Base-by-base conservation (phyloP, 2,888 invertebrate genomes). In the Drosophila demipolita region DNA sequence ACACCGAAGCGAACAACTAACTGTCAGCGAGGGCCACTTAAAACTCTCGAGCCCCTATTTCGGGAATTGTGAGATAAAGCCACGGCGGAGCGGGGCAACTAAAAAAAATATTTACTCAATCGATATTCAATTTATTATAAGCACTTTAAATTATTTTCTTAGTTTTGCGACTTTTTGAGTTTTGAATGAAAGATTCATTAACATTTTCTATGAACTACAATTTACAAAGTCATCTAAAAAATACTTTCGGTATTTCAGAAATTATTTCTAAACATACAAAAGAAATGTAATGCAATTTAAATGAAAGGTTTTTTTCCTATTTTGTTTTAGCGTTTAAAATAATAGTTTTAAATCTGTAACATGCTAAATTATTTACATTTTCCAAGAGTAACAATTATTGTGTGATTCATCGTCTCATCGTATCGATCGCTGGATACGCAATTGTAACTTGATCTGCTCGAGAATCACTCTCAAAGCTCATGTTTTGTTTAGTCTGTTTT, bases 21-120 rank as follows among this genome's bases (percentile, higher is more conserved):
- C 60, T 33, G 33, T 52, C 42, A 55, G 32, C 65, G 58, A 73
- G 73, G 49, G 71, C 75, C 80, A 79, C 82, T 82, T 80, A 79
- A 82, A 75, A 75, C 57, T 50, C 78, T 65, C 55, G 49, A 73
- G 89, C 83, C 83, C 83, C 89, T 88, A 83, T 83, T 52, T 72
- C n/a, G 26, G 15, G 33, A 23, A 17, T 38, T 55, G 65, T 53
- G n/a, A 0, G 26, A 20, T 38, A 33, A 1, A 35, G 38, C 11
- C 11, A 11, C 17, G 40, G 32, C 23, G 29, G 29, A 54, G 57
- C 33, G 59, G 26, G 45, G 6, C 9, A 23, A 23, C 52, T 40
- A 0, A 23, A 50, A 50, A 54, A 26, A 65, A 63, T 54, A 32
- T 15, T 26, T 45, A 49, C 49, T 60, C 65, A 78, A 78, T 76